Conservation (phyloP, 1,140 invertebrate genomes). For the Chrysomallon squamiferum region DNA sequence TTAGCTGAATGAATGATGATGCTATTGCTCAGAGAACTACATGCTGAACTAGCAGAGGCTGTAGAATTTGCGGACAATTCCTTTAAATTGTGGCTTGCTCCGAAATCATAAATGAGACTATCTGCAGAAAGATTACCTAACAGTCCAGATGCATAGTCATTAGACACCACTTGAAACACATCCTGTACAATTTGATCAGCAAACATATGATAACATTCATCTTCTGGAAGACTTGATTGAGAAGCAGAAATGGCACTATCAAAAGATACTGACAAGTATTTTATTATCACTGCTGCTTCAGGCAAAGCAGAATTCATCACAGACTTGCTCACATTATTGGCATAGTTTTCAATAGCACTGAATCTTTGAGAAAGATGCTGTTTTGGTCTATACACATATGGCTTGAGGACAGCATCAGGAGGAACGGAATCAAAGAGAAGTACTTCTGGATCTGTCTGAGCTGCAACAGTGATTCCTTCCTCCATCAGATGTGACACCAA, state of each 20-base stretch:
- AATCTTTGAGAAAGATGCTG: not conserved
- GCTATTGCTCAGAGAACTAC: too few relatives aligned
- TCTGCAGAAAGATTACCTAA: not conserved
- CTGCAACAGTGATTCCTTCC: slow-evolving; percentile 33
- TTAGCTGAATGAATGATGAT: too few relatives aligned
- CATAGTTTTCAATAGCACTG: slow-evolving; percentile 1
- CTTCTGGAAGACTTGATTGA: slow-evolving; percentile 18
- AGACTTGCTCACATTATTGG: not conserved
- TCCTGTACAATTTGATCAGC: slow-evolving; percentile 27
- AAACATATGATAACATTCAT: slow-evolving; percentile 21
- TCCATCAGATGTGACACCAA: slow-evolving; percentile 34
- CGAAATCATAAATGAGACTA: not conserved
- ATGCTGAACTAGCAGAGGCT: not conserved
- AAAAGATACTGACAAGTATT: too few relatives aligned
- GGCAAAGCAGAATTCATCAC: not conserved
- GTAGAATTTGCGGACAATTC: not conserved
- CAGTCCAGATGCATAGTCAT: slow-evolving; percentile 5
- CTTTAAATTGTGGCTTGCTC: not conserved
- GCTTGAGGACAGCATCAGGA: slow-evolving; percentile 21
- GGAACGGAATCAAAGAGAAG: not conserved
- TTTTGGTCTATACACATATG: slow-evolving; percentile 10
- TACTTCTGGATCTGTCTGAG: slow-evolving; percentile 6
- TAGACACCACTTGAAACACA: slow-evolving; percentile 18
- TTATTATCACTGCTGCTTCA: slow-evolving; percentile 4
- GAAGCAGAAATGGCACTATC: not conserved